Conservation (phyloP, 2,888 invertebrate genomes). For the Pharmacophagus antenor region DNA sequence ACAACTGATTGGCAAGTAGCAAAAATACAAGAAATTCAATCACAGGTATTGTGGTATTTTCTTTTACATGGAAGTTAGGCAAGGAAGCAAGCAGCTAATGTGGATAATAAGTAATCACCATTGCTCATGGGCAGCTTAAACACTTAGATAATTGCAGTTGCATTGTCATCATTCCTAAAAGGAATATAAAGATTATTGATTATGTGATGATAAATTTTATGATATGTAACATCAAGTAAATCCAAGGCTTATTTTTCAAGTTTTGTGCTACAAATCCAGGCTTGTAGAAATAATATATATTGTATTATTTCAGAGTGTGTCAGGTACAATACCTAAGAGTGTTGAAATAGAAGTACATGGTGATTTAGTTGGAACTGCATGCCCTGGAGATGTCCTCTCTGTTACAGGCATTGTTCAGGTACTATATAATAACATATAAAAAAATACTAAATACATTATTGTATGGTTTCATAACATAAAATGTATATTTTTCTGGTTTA, state of each 20-base stretch:
- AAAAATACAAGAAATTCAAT: slow-evolving; percentile 90
- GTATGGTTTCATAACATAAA: no score
- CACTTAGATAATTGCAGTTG: no score
- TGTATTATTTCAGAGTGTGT: slow-evolving; percentile 76
- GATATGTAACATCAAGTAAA: no score
- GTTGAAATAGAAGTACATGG: slow-evolving; percentile 92
- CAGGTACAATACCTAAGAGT: slow-evolving; percentile 87
- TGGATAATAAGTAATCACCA: no score
- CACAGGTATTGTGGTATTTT: slow-evolving; percentile 73
- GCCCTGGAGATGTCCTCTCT: slow-evolving; percentile 93
- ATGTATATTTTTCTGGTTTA: no score
- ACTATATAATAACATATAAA: slow-evolving; percentile 13
- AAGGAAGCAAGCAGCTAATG: no score
- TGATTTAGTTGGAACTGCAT: slow-evolving; percentile 90
- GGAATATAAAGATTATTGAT: no score
- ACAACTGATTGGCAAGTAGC: slow-evolving; percentile 90
- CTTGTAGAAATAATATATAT: not conserved
- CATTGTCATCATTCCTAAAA: no score
- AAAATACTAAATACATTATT: not conserved
- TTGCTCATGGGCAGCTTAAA: no score
- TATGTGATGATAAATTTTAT: no score
- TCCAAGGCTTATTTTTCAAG: no score
- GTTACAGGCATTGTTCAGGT: slow-evolving; percentile 93
- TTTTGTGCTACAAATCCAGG: not conserved
- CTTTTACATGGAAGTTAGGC: no score